Conservation (phyloP, 23 tunicate genomes). For the Styela clava region DNA sequence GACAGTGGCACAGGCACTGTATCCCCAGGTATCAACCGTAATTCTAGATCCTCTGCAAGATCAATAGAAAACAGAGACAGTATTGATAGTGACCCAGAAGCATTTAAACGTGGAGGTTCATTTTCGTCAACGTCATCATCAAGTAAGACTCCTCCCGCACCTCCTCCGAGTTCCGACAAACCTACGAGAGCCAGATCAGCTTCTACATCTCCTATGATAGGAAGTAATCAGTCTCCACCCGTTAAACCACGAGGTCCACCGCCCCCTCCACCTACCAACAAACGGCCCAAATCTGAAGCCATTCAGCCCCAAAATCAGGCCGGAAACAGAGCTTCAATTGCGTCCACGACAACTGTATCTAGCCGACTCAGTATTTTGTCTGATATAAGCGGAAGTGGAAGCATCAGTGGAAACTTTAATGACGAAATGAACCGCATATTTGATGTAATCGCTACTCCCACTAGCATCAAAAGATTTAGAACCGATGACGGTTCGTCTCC, state of each 20-base stretch:
- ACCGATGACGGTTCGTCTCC: constrained; percentile 9
- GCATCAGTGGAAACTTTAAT: not conserved
- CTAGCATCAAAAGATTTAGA: not conserved
- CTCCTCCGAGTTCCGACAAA: constrained; percentile 26
- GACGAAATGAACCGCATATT: constrained; percentile 15
- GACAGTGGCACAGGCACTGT: constrained; percentile 31
- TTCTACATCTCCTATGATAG: not conserved
- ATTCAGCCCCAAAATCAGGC: not conserved
- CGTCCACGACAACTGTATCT: constrained; percentile 13
- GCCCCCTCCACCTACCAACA: constrained; percentile 20
- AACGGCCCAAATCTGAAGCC: constrained; percentile 4
- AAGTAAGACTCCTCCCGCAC: constrained; percentile 19
- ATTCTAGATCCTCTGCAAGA: constrained; percentile 13
- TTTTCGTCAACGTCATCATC: constrained; percentile 19
- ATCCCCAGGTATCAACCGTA: constrained; percentile 5
- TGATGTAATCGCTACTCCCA: constrained; percentile 25
- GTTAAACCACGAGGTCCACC: constrained; percentile 18
- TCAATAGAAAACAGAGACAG: not conserved
- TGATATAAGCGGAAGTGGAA: not conserved
- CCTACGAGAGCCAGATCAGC: constrained; percentile 15
- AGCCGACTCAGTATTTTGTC: constrained; percentile 14
- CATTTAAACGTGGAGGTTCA: constrained; percentile 28
- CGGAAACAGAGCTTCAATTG: not conserved
- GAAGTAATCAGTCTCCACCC: not conserved
- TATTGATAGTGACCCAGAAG: not conserved